phyloP scores from a whole-genome alignment of 2,888 invertebrate genomes.

The Mycalesis mineus region DNA sequence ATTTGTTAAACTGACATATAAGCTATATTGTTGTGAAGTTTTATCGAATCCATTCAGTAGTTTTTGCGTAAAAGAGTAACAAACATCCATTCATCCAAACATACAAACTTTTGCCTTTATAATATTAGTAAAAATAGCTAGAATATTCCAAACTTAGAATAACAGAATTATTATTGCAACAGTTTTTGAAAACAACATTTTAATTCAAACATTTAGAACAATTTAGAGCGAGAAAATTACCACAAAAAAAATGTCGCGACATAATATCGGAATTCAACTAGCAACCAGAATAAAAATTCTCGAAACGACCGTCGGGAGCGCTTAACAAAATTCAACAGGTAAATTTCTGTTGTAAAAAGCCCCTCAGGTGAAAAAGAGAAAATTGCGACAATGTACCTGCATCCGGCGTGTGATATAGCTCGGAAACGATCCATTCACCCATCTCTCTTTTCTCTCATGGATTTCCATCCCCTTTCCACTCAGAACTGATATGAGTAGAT shows the following conservation, averaged over 20 bases:
- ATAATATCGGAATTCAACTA: conserved; percentile 13
- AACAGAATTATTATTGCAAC: not conserved
- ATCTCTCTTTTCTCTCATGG: conserved; percentile 2
- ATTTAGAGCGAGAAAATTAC: not conserved
- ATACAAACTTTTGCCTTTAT: too few relatives aligned
- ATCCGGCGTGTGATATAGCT: conserved; percentile 12
- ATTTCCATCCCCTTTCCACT: conserved; percentile 2
- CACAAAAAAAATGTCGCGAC: conserved; percentile 4
- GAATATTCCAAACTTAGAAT: too few relatives aligned
- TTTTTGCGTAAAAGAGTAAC: too few relatives aligned
- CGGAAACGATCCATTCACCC: conserved; percentile 14
- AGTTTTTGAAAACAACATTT: not conserved
- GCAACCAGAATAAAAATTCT: conserved; percentile 13
- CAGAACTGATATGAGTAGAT: not conserved
- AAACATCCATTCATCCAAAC: too few relatives aligned
- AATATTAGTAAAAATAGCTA: too few relatives aligned
- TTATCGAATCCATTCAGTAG: too few relatives aligned
- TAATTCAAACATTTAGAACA: not conserved
- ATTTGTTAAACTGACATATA: too few relatives aligned
- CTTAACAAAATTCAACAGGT: conserved; percentile 16
- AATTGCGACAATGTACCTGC: conserved; percentile 8
- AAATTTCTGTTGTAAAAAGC: conserved; percentile 15
- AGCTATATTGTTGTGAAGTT: too few relatives aligned
- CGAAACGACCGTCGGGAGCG: conserved; percentile 11
- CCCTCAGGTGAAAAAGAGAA: conserved; percentile 14